Evolutionary conservation across 2,888 invertebrate species (phyloP), one percentile per base, ranked within the genome.

Genomic region (Lasioglossum villosulum): DNA sequence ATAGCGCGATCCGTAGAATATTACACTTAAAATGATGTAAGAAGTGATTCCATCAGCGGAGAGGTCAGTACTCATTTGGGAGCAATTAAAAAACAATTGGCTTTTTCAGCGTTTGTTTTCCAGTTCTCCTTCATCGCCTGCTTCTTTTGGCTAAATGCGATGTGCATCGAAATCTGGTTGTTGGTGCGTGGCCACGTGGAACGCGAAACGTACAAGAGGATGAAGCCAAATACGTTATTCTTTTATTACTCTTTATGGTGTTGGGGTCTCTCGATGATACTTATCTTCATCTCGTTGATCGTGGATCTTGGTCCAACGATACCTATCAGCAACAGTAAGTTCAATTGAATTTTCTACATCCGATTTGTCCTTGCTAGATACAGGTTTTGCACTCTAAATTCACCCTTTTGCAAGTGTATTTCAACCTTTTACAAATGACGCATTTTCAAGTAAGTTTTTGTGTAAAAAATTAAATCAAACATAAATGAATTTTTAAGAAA

Each of bases 101-200:
- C 71, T 89, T 84, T 96, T 96, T 89, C 96, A 97, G 97, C 96
- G 16, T 97, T 96, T 94, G 94, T 96, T 89, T 96, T 97, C 91
- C 96, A 97, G 93, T 96, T 97, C 92, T 96, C 96, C 4, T 97
- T 97, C 94, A 95, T 97, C 75, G 96, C 97, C 63, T 96, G 96
- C 92, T 97, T 97, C 95, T 96, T 97, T 95, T 97, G 97, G 97
- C 95, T 97, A 84, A 97, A 97, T 94, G 96, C 96, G 72, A 96
- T 97, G 96, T 96, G 97, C 93, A 96, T 97, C 92, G 97, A 97
- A 94, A 97, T 96, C 80, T 97, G 96, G 95, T 94, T 96, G 88
- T 96, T 96, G 89, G 96, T 96, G 75, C 89, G 88, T 14, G 84
- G 92, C 75, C 92, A 94, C 88, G 92, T 93, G 23, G 85, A 86